Conservation (phyloP, 2,113 vertebrate genomes). For the Otocyon megalotis region DNA sequence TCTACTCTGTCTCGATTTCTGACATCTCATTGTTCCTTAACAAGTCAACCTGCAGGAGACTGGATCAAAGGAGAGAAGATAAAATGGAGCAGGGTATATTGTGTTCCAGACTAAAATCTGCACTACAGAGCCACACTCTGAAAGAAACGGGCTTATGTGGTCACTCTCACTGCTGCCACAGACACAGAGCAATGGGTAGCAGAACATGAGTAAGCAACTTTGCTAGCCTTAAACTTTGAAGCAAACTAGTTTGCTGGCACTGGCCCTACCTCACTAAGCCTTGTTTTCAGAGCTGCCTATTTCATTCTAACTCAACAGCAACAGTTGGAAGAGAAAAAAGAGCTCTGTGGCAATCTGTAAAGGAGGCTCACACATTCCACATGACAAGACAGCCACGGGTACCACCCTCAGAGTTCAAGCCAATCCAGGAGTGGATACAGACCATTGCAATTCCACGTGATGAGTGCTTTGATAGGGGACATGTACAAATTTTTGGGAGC, state of each 20-base stretch:
- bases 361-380: neutral
- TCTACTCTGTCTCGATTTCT: neutral
- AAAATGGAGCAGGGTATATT: neutral
- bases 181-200: neutral
- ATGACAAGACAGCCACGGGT: neutral
- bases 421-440: neutral
- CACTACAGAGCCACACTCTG: neutral
- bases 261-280: neutral
- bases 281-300: neutral
- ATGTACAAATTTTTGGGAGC: neutral
- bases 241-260: neutral
- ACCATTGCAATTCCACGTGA: no score
- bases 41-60: constrained; percentile 3
- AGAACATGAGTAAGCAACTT: neutral
- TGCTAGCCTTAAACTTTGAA: neutral
- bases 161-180: neutral
- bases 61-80: neutral
- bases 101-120: neutral
- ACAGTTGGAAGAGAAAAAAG: neutral
- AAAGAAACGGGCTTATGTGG: neutral
- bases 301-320: neutral
- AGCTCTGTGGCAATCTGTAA: neutral
- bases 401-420: neutral
- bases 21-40: constrained; percentile 35
- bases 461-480: neutral